Base-by-base conservation (phyloP, 2,888 invertebrate genomes). In the Sesia apiformis region DNA sequence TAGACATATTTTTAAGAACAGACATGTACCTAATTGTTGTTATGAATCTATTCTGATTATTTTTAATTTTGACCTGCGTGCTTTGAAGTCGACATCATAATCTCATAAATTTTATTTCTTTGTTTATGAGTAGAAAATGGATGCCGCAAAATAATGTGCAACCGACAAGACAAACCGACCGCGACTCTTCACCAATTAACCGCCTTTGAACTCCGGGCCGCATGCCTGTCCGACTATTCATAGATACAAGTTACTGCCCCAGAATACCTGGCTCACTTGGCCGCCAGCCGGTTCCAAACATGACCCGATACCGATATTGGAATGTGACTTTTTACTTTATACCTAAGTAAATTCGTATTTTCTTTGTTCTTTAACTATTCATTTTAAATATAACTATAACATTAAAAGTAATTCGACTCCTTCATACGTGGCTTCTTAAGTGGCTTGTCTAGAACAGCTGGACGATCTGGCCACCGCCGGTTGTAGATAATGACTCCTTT, bases 141-240 rank as follows among this genome's bases (percentile, higher is more conserved):
- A 83, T 78, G 81, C 76, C 74, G 78, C 81, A 76, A 79, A 82
- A 82, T 80, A 83, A 81, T 76, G 74, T 67, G 70, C 70, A 71
- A 69, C 72, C 76, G 76, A 67, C 73, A 83, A 84, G 76, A 68
- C 73, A 83, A 84, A 86, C 87, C 84, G 72, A 76, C 79, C 57
- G 59, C 64, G 65, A 63, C 63, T 81, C 78, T 74, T 83, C 81
- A 85, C 81, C 85, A 86, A 87, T 88, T 87, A 87, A 85, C 86
- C 81, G 84, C 78, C 73, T 73, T 71, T 81, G 82, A 85, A 83
- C 87, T 81, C 81, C 72, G 70, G 66, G 72, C 76, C 68, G 76
- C 76, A 72, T 76, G 74, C 74, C 75, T 66, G 64, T 64, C 66
- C 65, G 71, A 76, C 71, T 76, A 73, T 73, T 78, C 73, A 72